Conservation (phyloP, 2,113 vertebrate species). For the Gopherus flavomarginatus region DNA sequence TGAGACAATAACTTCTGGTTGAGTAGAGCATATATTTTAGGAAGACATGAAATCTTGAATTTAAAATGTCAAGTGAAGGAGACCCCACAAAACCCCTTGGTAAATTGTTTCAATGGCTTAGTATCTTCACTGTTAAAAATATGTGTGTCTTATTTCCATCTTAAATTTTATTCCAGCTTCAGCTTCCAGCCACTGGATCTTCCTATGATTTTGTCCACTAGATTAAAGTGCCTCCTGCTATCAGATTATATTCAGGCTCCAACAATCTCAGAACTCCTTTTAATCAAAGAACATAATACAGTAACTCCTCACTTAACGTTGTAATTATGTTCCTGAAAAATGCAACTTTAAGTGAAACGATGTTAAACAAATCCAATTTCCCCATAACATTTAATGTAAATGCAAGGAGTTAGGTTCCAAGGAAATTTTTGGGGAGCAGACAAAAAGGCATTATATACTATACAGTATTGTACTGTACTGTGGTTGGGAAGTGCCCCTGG, state of each 20-base stretch:
- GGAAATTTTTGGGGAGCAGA: too few relatives aligned
- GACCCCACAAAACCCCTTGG: neutral
- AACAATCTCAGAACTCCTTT: constrained; percentile 36
- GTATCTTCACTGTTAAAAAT: neutral
- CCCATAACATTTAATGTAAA: too few relatives aligned
- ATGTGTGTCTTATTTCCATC: neutral
- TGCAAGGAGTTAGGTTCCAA: too few relatives aligned
- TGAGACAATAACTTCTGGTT: neutral
- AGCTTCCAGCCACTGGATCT: neutral
- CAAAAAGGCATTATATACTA: too few relatives aligned
- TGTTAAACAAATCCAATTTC: too few relatives aligned
- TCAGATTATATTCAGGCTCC: neutral
- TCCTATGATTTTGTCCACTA: neutral
- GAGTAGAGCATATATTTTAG: neutral
- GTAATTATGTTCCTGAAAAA: too few relatives aligned
- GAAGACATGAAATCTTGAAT: neutral
- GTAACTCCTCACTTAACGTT: too few relatives aligned
- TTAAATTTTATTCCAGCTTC: neutral
- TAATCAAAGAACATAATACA: neutral
- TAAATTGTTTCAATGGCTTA: neutral
- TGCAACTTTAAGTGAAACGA: too few relatives aligned
- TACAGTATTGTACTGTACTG: too few relatives aligned
- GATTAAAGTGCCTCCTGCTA: neutral
- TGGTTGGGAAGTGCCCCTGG: too few relatives aligned
- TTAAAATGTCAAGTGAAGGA: neutral